Evolutionary conservation across 1,140 invertebrate species (phyloP).

Genomic region (Stenopsyche tienmushanensis): DNA sequence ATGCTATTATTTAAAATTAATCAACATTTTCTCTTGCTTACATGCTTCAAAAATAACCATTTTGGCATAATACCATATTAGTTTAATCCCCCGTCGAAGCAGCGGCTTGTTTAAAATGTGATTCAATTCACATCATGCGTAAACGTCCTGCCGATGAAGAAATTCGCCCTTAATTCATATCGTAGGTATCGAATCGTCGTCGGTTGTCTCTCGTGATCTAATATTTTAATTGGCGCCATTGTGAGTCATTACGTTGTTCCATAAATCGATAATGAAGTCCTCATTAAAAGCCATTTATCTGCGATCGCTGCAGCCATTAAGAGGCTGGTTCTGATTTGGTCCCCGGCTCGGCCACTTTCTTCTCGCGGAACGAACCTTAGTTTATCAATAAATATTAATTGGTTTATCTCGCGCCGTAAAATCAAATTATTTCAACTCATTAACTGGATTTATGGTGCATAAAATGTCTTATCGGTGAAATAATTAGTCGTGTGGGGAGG

Average conservation of each 20-base stretch:
- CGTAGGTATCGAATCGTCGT: no score
- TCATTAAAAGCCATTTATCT: conserved; percentile 9
- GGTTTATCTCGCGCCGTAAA: conserved; percentile 32
- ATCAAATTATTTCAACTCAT: conserved; percentile 37
- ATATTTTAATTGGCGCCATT: conserved; percentile 8
- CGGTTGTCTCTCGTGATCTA: background rate
- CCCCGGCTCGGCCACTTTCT: background rate
- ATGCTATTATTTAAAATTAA: background rate
- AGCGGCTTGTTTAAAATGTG: no score
- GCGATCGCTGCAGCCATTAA: background rate
- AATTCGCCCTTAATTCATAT: no score
- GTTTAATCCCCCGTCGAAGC: no score
- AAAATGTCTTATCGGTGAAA: conserved; percentile 32
- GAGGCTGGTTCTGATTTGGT: background rate
- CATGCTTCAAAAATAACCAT: no score
- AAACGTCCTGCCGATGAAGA: no score
- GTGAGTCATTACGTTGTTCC: background rate
- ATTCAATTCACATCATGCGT: no score
- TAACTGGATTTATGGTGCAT: conserved; percentile 35
- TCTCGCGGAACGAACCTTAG: background rate
- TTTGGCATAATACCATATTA: no score
- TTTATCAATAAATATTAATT: conserved; percentile 37
- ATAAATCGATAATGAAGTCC: conserved; percentile 9
- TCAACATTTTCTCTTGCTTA: no score
- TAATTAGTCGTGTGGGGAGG: conserved; percentile 25